phyloP scores from a whole-genome alignment of 2,888 invertebrate genomes.

The Andrena hattorfiana region DNA sequence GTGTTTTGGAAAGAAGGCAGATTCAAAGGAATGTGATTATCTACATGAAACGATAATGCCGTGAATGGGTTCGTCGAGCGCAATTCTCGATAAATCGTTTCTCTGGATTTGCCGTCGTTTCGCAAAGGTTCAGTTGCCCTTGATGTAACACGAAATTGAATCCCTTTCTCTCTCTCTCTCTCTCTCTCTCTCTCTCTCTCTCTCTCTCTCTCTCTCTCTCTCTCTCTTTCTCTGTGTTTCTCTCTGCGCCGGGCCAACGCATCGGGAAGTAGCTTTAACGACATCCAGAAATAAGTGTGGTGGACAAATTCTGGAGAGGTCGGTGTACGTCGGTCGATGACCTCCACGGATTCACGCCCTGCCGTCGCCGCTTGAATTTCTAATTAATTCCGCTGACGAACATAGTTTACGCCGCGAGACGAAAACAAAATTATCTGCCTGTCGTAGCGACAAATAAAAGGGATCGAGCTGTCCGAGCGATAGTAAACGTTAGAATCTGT shows the following conservation, averaged over 20 bases:
- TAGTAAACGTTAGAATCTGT: not conserved
- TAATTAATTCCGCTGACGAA: not conserved
- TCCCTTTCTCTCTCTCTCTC: not conserved
- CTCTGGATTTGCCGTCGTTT: no score
- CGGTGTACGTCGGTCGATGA: constrained; percentile 40
- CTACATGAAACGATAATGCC: not conserved
- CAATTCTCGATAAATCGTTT: not conserved
- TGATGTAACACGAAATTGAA: constrained; percentile 1
- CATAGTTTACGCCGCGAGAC: not conserved
- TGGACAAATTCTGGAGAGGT: constrained; percentile 41
- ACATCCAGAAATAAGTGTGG: constrained; percentile 43
- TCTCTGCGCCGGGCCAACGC: not conserved
- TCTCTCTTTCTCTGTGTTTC: not conserved
- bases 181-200: not conserved
- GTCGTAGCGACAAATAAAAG: not conserved
- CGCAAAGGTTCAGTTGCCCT: not conserved
- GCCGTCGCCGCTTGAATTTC: not conserved
- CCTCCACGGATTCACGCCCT: constrained; percentile 9
- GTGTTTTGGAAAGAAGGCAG: no score
- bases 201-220: not conserved
- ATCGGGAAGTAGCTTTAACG: constrained; percentile 20
- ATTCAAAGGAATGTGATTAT: no score
- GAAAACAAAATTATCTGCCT: not conserved
- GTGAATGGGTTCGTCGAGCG: not conserved
- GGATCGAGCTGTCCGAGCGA: not conserved